phyloP scores from a whole-genome alignment of 2,888 invertebrate species.

The Ophion ventricosus region DNA sequence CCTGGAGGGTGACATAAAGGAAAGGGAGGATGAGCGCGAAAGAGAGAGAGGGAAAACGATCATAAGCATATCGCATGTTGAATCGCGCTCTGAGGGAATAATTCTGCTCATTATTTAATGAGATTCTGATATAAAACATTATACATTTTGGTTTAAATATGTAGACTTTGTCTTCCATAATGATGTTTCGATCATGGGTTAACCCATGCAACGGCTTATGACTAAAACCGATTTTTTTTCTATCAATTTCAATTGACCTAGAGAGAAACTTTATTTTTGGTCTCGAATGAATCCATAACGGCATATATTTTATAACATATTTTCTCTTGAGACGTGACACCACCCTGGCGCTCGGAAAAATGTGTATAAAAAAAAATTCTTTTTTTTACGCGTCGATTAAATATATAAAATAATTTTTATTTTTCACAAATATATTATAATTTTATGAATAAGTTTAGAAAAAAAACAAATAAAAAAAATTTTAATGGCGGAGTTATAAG shows the following conservation, averaged over 20 bases:
- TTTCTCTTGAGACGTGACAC: no score
- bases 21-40: constrained; percentile 5
- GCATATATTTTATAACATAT: neutral
- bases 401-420: no score
- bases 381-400: no score
- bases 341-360: no score
- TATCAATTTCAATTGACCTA: neutral
- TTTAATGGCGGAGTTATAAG: no score
- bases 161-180: neutral
- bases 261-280: neutral
- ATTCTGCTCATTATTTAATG: constrained; percentile 63
- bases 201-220: neutral
- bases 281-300: neutral
- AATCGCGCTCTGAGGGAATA: constrained; percentile 32
- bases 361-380: no score
- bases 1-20: neutral
- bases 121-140: constrained; percentile 21
- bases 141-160: constrained; percentile 11
- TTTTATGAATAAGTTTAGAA: no score
- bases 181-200: neutral
- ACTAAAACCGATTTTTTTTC: neutral
- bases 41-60: constrained; percentile 9
- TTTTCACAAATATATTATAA: no score
- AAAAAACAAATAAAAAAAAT: no score
- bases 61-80: constrained; percentile 51